Conservation (phyloP, 2,888 invertebrate species). For the Oeneis ivallda region DNA sequence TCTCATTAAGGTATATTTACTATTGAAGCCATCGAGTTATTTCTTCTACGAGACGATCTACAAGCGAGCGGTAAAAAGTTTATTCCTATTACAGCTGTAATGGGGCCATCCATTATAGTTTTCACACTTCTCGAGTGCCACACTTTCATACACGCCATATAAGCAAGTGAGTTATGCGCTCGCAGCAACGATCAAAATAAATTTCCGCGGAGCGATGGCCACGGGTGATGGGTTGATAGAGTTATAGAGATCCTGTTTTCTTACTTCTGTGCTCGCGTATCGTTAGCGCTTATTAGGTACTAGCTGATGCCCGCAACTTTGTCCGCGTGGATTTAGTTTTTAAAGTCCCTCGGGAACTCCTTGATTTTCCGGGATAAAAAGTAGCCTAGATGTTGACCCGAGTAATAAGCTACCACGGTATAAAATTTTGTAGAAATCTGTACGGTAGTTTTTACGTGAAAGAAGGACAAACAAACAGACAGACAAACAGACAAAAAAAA, state of each 20-base stretch:
- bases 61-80: background rate
- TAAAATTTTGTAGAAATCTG: too few species aligned
- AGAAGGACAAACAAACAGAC: too few species aligned
- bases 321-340: too few species aligned
- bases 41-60: background rate
- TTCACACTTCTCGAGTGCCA: slow-evolving; percentile 5
- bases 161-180: background rate
- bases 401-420: too few species aligned
- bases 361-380: too few species aligned
- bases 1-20: slow-evolving; percentile 13
- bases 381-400: too few species aligned
- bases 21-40: background rate
- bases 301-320: too few species aligned
- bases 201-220: background rate
- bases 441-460: too few species aligned
- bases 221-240: slow-evolving; percentile 1
- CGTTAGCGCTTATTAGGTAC: background rate
- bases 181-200: background rate
- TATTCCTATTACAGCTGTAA: background rate
- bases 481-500: too few species aligned
- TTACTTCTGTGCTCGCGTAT: background rate
- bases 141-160: background rate
- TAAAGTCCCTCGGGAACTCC: too few species aligned
- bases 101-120: background rate
- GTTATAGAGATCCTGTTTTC: background rate